phyloP scores from a whole-genome alignment of 2,113 vertebrate species.

The Guaruba guarouba region DNA sequence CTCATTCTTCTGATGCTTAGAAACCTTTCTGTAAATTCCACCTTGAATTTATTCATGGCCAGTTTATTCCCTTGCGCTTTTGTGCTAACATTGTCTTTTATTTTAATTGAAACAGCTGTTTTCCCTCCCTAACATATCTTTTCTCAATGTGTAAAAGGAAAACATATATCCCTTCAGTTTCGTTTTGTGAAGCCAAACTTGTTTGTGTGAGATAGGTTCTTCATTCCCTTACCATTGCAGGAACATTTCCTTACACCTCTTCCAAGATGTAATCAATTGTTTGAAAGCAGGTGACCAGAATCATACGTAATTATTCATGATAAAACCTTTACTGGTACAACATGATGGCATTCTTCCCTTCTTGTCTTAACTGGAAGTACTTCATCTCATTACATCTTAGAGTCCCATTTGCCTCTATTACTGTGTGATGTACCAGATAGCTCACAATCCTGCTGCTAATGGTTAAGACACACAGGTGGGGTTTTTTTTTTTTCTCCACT shows the following conservation, averaged over 20 bases:
- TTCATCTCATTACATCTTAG: not conserved
- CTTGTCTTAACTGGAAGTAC: not conserved
- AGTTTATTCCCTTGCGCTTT: conserved; percentile 12
- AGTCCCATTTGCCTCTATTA: not conserved
- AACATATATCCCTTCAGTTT: not conserved
- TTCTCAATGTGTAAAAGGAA: not conserved
- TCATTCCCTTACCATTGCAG: not conserved
- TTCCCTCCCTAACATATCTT: not conserved
- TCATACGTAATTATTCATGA: not conserved
- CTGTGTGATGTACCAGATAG: not conserved
- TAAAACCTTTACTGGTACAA: not conserved
- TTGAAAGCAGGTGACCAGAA: not conserved
- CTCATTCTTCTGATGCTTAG: conserved; percentile 50
- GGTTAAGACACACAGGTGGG: not conserved
- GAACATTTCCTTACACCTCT: not conserved
- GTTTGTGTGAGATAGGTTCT: not conserved
- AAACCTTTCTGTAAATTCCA: conserved; percentile 62
- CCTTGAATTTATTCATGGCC: conserved; percentile 46
- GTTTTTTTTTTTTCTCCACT: not conserved
- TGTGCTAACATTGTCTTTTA: not conserved
- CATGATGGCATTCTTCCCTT: not conserved
- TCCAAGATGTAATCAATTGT: not conserved
- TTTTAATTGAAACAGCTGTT: conserved; percentile 14
- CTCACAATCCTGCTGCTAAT: not conserved
- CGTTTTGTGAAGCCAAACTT: not conserved